A percentile compares a stretch with the other conserved stretches of the same genome.
Evolutionary conservation across 2,888 invertebrate species (phyloP).

Genomic region (Didymodactylos carnosus): DNA sequence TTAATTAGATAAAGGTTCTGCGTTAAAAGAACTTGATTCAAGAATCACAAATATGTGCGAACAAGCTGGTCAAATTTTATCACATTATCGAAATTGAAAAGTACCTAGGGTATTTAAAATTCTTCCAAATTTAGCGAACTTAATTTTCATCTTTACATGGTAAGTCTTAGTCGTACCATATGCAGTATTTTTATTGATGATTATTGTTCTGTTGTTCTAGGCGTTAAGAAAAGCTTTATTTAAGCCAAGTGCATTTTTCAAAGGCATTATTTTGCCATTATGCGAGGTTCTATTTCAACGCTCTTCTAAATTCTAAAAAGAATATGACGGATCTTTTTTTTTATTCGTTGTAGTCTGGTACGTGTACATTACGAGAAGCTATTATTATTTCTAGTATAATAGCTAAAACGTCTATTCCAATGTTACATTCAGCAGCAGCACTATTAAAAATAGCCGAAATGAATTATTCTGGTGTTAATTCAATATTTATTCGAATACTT

Average conservation of each 20-base stretch:
- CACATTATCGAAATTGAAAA: slow-evolving; percentile 75
- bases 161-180: no score
- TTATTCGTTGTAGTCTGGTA: slow-evolving; percentile 49
- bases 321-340: no score
- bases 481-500: slow-evolving; percentile 73
- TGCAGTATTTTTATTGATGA: no score
- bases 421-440: slow-evolving; percentile 80
- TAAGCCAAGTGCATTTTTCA: slow-evolving; percentile 95
- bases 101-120: slow-evolving; percentile 94
- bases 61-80: slow-evolving; percentile 64
- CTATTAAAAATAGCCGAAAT: slow-evolving; percentile 85
- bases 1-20: no score
- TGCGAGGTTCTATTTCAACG: slow-evolving; percentile 37
- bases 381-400: slow-evolving; percentile 78
- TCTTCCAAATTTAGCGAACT: slow-evolving; percentile 63
- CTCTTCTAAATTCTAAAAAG: no score
- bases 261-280: slow-evolving; percentile 50
- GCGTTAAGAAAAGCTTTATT: slow-evolving; percentile 74
- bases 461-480: slow-evolving; percentile 86
- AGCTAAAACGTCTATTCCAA: slow-evolving; percentile 71
- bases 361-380: slow-evolving; percentile 81
- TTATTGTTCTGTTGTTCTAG: slow-evolving; percentile 19
- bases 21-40: slow-evolving; percentile 47
- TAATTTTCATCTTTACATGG: slow-evolving; percentile 81
- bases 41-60: slow-evolving; percentile 61